Evolutionary conservation across 2,113 vertebrate genomes (phyloP), one percentile per base, ranked within the genome.

Genomic region (Ammospiza nelsoni): DNA sequence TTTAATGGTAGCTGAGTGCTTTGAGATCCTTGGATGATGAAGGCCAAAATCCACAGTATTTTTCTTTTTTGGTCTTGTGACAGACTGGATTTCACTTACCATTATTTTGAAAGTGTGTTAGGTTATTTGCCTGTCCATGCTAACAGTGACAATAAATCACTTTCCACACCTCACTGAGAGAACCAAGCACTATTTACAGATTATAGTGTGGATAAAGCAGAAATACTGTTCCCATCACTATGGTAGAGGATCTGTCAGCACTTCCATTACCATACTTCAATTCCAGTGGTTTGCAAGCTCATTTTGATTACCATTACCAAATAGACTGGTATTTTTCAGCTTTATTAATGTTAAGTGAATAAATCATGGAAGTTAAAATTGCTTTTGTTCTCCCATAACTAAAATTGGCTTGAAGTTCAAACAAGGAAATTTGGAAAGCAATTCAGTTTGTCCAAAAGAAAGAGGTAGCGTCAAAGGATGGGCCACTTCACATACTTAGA

Each of bases 331-430:
- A 71, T 88, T 91, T 95, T 96, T 86, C 90, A 95, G 62, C 58
- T 91, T 92, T 95, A 96, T 92, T 92, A 92, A 92, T 54, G 85
- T 85, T 90, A 93, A 86, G 39, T 67, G 85, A 94, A 91, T 90
- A 95, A 91, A 91, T 85, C 33, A 68, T 21, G 44, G 52, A 74
- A 61, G 52, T 67, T 84, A 83, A 90, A 88, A 86, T 65, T 78
- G 57, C 9, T 71, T 92, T 96, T 86, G 19, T 89, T 88, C 68
- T 93, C 72, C 92, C 83, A 54, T 84, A 86, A 92, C 75, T 86
- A 88, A 90, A 94, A 90, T 37, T 75, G 68, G 72, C 92, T 72
- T 72, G 59, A 90, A 90, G 39, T n/a, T 57, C 52, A 92, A 94
- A 91, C 80, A 84, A 48, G 4, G 2, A 81, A 77, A 54, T 81